phyloP scores from a whole-genome alignment of 2,797 vertebrate species.

The Poecilia gillii region DNA sequence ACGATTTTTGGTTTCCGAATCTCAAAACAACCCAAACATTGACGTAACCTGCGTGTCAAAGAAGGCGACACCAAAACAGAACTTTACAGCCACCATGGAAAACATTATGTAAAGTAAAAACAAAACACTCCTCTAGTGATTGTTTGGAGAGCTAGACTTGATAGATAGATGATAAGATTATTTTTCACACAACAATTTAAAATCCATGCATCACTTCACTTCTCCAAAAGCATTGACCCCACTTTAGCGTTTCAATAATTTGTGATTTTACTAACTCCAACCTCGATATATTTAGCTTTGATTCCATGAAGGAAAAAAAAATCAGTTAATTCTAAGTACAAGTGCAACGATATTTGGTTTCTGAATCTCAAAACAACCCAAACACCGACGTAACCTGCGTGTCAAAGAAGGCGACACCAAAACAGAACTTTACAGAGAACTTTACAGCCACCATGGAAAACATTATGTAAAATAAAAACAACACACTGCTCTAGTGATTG shows the following conservation, averaged over 20 bases:
- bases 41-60: neutral
- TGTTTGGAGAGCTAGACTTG: neutral
- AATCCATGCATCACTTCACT: neutral
- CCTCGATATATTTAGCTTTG: too few species aligned
- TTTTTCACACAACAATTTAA: neutral
- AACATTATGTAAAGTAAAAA: neutral
- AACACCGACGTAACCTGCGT: neutral
- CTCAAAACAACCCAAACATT: neutral
- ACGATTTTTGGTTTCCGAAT: neutral
- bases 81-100: neutral
- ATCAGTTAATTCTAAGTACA: neutral
- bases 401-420: neutral
- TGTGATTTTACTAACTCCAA: too few species aligned
- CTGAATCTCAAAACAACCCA: neutral
- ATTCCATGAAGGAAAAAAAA: too few species aligned
- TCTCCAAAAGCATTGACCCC: neutral
- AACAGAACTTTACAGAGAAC: neutral
- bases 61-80: neutral
- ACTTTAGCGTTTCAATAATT: too few species aligned
- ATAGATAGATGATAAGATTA: neutral
- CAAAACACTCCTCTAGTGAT: neutral
- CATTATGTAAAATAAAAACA: neutral
- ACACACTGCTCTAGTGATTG: neutral
- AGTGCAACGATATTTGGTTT: neutral
- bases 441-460: neutral